Evolutionary conservation across 2,888 invertebrate species (phyloP), one percentile per base, ranked within the genome.

Genomic region (Drosophila trichaetosa): DNA sequence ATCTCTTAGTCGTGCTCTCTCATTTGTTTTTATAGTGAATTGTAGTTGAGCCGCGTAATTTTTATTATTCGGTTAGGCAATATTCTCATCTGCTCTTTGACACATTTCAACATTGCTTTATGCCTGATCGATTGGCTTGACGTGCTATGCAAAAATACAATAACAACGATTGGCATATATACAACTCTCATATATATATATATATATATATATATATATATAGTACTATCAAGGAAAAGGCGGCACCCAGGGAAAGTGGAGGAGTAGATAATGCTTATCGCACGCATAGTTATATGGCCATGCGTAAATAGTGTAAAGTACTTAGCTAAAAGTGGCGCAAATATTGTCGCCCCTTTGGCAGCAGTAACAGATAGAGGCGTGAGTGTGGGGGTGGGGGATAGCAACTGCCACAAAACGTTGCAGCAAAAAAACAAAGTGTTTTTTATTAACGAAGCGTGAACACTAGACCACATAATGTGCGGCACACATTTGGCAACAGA

Each of bases 391-490:
- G 52, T 10, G 42, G 36, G 49, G 33, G 13, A 58, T 34, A 42
- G 21, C 42, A 63, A 68, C 61, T 58, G 61, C 70, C 56, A 64
- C 65, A 69, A 69, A 69, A 74, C 54, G 61, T 40, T 59, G 73
- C 58, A 72, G 31, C 57, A 42, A 69, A 49, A 66, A 70, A 74
- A 54, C 66, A 73, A 66, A 71, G 38, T 61, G 76, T 62, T 76
- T 48, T 59, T 51, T 85, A 77, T 80, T 85, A 82, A 82, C 86
- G 83, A 89, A 89, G 88, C 90, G 81, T 82, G 88, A 89, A 86
- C 83, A 86, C 79, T 80, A 89, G 79, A 89, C 79, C 89, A 90
- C 89, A 90, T 89, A 82, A 88, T 86, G 83, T 80, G 87, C 82
- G 90, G 80, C 87, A 90, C 73, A 89, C 88, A 83, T 87, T 81